Evolutionary conservation across 2,888 invertebrate species (phyloP), one percentile per base, ranked within the genome.

Genomic region (Tinea semifulvella): DNA sequence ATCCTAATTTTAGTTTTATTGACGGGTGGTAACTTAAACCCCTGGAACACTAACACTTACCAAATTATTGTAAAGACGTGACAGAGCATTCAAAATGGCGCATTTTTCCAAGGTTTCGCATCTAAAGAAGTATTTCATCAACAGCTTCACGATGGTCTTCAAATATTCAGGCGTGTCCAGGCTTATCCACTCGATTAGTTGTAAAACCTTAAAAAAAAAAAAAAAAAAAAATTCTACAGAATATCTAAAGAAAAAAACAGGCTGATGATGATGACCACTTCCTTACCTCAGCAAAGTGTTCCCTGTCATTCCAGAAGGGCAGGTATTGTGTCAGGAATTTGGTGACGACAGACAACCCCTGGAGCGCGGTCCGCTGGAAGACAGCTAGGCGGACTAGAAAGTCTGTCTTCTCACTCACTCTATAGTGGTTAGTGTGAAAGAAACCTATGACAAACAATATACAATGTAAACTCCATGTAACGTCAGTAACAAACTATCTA

Each of bases 281-380:
- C 7, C 38, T 53, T 55, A 80, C 82, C 72, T 82, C 76, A 44
- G 60, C 47, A 50, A 71, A 72, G 48, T 59, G 76, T 44, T 76
- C 73, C 22, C 47, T 64, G 48, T 80, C 81, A 39, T 80, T 77
- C 82, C 82, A 82, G 20, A 73, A 57, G 0, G 68, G 70, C 35
- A 82, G 53, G 46, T 63, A 77, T 48, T 76, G 72, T 0, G 75
- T 71, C 2, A 82, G 57, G 48, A 81, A 80, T 13, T 59, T 52
- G 3, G 80, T 75, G 39, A 76, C 58, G 3, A 73, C 69, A 0
- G 80, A 76, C 8, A 81, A 52, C 7, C 76, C 79, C 47, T 76
- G 73, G 58, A 68, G 52, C 11, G 80, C 48, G 0, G 71, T 71
- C 13, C 61, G 58, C 49, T 82, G 79, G 2, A 80, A 54, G 0